Conservation (phyloP, 2,888 invertebrate genomes). For the Autographa pulchrina region DNA sequence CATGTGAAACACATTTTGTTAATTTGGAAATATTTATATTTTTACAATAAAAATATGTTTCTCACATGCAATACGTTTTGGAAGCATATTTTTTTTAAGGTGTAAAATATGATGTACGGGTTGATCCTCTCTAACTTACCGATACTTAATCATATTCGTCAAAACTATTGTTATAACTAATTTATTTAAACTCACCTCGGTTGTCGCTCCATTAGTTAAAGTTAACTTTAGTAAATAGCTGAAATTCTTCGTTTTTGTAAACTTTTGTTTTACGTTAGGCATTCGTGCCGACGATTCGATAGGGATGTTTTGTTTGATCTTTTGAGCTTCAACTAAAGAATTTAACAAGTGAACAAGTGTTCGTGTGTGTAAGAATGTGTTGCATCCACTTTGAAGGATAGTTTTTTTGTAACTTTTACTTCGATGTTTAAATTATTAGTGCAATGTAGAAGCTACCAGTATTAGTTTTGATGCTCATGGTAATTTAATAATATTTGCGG, state of each 20-base stretch:
- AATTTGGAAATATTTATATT: no score
- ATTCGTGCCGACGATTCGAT: conserved; percentile 50
- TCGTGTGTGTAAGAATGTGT: conserved; percentile 22
- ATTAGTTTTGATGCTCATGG: no score
- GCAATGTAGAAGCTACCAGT: no score
- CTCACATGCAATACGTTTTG: no score
- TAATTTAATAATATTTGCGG: no score
- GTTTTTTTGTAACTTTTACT: no score
- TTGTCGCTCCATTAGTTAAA: conserved; percentile 63
- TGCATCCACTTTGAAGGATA: no score
- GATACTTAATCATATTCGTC: conserved; percentile 29
- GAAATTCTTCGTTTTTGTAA: conserved; percentile 52
- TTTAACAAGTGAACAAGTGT: conserved; percentile 8
- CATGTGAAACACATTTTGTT: no score
- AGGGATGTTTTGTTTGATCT: conserved; percentile 44
- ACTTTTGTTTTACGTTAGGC: conserved; percentile 58
- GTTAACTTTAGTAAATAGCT: conserved; percentile 49
- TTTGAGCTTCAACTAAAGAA: conserved; percentile 24
- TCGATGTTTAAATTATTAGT: no score
- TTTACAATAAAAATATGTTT: no score
- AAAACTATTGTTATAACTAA: conserved; percentile 56
- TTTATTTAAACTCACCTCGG: conserved; percentile 73
- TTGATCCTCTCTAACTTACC: neutral
- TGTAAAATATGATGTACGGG: no score
- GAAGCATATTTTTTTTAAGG: no score